Base-by-base conservation (phyloP, 2,113 vertebrate genomes). In the Phylloscopus whistleri region DNA sequence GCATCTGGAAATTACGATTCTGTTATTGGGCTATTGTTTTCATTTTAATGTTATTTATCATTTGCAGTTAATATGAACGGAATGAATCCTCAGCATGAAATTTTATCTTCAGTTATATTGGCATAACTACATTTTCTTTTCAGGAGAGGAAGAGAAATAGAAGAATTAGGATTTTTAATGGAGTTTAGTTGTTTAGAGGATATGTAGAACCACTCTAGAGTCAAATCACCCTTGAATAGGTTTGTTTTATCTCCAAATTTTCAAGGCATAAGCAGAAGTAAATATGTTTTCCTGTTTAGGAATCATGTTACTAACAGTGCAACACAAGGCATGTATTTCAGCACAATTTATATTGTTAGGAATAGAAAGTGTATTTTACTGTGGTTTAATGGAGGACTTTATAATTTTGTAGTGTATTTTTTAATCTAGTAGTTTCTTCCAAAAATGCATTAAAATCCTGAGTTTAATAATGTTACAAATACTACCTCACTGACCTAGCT, bases 121-220 rank as follows among this genome's bases (percentile, higher is more conserved):
- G 43, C 5, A 10, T 95, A 95, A 97, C 87, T 87, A 56, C 75
- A 87, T 96, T 96, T 95, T 93, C 84, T 88, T 90, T 91, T 85
- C 70, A 93, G 94, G 24, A 85, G 75, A 93, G 87, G 91, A 94
- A 77, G 87, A 93, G 37, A 13, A 76, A 68, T 62, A 87, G 77
- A 91, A 78, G 58, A 93, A 91, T 95, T 93, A 94, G 49, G 78
- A 79, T 85, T 95, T 93, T 95, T 46, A 19, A 10, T 94, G 75
- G 28, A 89, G 58, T 90, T 94, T 60, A 91, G 52, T 90, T 94
- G 55, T 92, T 95, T 91, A 96, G 87, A 78, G 89, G 91, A 58
- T 85, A 94, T 76, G 37, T 83, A 94, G 95, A 96, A 76, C 82
- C 75, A 88, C 79, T 89, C 48, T 89, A 86, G 72, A 90, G 76